Conservation (phyloP, 2,113 vertebrate species). For the Passer domesticus region DNA sequence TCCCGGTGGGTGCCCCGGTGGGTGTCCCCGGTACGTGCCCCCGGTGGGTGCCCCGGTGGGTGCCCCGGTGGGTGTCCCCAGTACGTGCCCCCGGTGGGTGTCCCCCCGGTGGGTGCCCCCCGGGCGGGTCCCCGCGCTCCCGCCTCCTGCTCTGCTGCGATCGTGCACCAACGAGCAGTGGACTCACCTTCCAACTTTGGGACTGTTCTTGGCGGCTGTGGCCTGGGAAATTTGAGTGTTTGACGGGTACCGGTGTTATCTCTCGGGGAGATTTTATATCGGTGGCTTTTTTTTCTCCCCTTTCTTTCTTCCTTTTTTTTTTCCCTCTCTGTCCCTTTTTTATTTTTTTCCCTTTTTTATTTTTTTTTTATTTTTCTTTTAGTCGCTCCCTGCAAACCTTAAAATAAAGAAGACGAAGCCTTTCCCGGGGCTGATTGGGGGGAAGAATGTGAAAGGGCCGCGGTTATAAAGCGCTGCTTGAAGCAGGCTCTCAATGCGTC, state of each 20-base stretch:
- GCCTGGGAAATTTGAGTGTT: slow-evolving; percentile 75
- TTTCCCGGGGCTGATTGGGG: slow-evolving; percentile 81
- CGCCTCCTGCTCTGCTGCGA: not conserved
- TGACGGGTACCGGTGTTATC: slow-evolving; percentile 69
- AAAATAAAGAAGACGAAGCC: slow-evolving; percentile 86
- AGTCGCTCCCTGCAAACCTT: slow-evolving; percentile 64
- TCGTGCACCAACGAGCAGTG: slow-evolving; percentile 13
- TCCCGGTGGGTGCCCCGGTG: too few relatives aligned
- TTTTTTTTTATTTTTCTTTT: not conserved
- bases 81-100: too few relatives aligned
- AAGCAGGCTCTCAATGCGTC: slow-evolving; percentile 85
- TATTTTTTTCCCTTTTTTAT: not conserved
- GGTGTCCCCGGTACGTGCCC: too few relatives aligned
- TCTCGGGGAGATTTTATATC: slow-evolving; percentile 75
- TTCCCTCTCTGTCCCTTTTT: not conserved
- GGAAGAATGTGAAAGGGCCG: slow-evolving; percentile 83
- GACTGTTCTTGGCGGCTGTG: slow-evolving; percentile 71
- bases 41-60: too few relatives aligned
- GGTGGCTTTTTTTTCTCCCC: slow-evolving; percentile 1
- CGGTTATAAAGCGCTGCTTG: slow-evolving; percentile 92
- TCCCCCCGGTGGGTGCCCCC: not conserved
- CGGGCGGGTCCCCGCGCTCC: not conserved
- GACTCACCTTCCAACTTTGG: slow-evolving; percentile 85
- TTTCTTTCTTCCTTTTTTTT: not conserved
- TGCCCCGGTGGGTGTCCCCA: not conserved